Conservation (phyloP, 2,888 invertebrate species). For the Tinea pellionella region DNA sequence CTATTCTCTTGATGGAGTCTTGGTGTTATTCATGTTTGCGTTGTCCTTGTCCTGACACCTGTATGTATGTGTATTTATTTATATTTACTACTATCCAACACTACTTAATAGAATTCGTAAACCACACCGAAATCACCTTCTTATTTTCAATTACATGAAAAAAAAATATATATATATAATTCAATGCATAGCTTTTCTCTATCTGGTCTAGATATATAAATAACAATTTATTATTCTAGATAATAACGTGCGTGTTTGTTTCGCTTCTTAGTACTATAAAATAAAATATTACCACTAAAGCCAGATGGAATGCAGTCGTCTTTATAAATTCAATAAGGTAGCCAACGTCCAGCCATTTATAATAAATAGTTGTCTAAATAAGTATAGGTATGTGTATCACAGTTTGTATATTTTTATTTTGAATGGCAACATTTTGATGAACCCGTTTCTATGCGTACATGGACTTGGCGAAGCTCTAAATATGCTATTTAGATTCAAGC, state of each 20-base stretch:
- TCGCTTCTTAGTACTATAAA: background rate
- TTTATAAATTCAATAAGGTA: background rate
- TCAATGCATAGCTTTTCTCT: background rate
- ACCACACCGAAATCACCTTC: no score
- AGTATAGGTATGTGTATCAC: background rate
- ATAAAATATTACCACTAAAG: background rate
- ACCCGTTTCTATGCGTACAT: conserved; percentile 60
- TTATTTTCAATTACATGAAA: no score
- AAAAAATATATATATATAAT: background rate
- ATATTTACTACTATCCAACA: no score
- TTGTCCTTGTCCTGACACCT: no score
- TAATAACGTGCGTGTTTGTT: background rate
- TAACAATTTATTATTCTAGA: background rate
- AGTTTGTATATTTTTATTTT: background rate
- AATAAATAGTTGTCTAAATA: background rate
- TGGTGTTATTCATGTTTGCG: no score
- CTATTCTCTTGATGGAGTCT: no score
- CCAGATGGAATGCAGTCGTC: conserved; percentile 1
- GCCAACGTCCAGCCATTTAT: background rate
- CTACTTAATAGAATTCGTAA: no score
- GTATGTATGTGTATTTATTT: no score
- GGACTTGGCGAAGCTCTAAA: conserved; percentile 51
- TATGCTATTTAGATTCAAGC: conserved; percentile 62
- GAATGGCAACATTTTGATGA: conserved; percentile 28
- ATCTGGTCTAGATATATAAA: no score